Percentiles rank a stretch among this genome's conserved stretches.
Evolutionary conservation across 2,888 invertebrate species (phyloP).

Genomic region (Alsophila aescularia): DNA sequence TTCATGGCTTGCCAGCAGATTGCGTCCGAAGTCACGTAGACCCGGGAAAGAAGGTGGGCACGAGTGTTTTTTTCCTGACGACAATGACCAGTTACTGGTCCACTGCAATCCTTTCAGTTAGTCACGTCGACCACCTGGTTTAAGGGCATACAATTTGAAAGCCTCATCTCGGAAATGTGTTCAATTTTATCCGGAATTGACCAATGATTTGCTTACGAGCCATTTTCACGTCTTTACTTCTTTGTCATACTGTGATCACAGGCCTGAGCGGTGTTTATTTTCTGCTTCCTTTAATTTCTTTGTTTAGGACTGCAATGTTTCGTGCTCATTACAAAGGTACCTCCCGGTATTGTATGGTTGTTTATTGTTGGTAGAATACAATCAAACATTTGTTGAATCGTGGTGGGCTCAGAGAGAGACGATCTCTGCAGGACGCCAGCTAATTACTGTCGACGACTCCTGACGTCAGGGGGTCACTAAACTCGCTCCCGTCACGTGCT

Average conservation of each 20-base stretch:
- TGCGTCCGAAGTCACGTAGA: slow-evolving; percentile 27
- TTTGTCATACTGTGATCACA: slow-evolving; percentile 19
- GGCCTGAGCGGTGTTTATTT: slow-evolving; percentile 3
- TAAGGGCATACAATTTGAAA: slow-evolving; percentile 26
- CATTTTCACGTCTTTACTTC: slow-evolving; percentile 27
- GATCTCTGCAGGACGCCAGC: slow-evolving; percentile 63
- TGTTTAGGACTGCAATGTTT: slow-evolving; percentile 29
- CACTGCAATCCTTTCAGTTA: slow-evolving; percentile 36
- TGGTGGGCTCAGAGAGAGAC: slow-evolving; percentile 51
- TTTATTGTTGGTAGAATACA: slow-evolving; percentile 53
- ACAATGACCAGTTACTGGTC: slow-evolving; percentile 28
- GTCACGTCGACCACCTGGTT: slow-evolving; percentile 39
- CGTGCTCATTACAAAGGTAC: slow-evolving; percentile 28
- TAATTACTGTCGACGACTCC: slow-evolving; percentile 57
- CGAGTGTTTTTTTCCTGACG: slow-evolving; percentile 21
- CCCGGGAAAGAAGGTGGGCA: slow-evolving; percentile 9
- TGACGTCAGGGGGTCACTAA: slow-evolving; percentile 63
- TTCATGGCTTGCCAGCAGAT: background rate
- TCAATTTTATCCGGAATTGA: slow-evolving; percentile 25
- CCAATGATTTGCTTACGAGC: slow-evolving; percentile 23
- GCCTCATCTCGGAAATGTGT: slow-evolving; percentile 28
- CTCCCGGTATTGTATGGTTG: slow-evolving; percentile 41
- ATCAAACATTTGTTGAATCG: slow-evolving; percentile 49
- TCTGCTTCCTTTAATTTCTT: slow-evolving; percentile 27
- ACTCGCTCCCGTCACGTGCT: slow-evolving; percentile 60